A percentile compares a stretch with the other conserved stretches of the same genome.
Conservation (phyloP, 2,888 invertebrate genomes). For the Labia minor region DNA sequence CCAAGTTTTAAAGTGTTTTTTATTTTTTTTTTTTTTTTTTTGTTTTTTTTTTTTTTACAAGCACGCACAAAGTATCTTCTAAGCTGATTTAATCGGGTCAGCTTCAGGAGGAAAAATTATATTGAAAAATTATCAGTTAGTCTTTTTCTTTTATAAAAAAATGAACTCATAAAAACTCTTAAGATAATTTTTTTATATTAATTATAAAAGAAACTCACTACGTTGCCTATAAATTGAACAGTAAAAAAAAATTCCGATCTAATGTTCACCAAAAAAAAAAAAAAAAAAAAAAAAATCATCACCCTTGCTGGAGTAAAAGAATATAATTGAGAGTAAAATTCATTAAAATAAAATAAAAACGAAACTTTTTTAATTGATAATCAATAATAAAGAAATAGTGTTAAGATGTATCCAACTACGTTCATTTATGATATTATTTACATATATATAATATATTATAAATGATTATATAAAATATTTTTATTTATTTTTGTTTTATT, state of each 20-base stretch:
- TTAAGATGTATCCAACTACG: too few species aligned
- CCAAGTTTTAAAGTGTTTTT: neutral
- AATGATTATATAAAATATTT: too few species aligned
- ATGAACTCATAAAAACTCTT: neutral
- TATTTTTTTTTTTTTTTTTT: too few species aligned
- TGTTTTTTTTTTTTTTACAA: neutral
- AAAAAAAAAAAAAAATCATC: too few species aligned
- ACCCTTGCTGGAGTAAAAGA: too few species aligned
- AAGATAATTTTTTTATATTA: neutral
- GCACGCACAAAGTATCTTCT: neutral
- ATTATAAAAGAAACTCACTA: neutral
- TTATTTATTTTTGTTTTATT: too few species aligned
- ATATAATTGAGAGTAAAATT: too few species aligned
- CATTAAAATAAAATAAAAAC: too few species aligned
- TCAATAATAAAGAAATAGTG: too few species aligned
- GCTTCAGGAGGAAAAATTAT: neutral
- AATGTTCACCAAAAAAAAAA: neutral
- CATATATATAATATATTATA: too few species aligned
- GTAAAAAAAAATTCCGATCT: neutral
- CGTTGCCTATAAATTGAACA: neutral
- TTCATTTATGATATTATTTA: too few species aligned
- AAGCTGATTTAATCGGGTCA: neutral
- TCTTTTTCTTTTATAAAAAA: neutral
- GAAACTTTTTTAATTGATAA: too few species aligned
- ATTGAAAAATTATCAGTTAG: conserved; percentile 5